Evolutionary conservation across 2,888 invertebrate genomes (phyloP).

Genomic region (Oegoconia quadripuncta): DNA sequence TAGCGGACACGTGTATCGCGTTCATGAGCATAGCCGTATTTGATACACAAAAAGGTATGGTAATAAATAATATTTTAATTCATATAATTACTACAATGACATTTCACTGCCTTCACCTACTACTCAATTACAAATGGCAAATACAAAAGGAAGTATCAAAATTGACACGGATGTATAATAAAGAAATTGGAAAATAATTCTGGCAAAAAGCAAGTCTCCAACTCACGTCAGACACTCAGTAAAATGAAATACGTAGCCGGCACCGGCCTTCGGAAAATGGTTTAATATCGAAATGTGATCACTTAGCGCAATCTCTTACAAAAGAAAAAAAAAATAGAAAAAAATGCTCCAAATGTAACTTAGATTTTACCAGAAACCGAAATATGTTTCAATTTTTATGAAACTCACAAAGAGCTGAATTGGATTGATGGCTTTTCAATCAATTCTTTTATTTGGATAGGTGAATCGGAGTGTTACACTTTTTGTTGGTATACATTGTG

Average conservation of each 20-base stretch:
- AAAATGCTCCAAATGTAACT: constrained; percentile 55
- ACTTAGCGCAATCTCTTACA: constrained; percentile 79
- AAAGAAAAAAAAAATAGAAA: constrained; percentile 68
- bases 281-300: constrained; percentile 80
- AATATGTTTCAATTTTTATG: constrained; percentile 69
- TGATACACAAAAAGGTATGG: too few species aligned
- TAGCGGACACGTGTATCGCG: too few species aligned
- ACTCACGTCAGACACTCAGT: constrained; percentile 77
- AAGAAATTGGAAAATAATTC: constrained; percentile 72
- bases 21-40: too few species aligned
- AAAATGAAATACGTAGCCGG: constrained; percentile 78
- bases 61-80: too few species aligned
- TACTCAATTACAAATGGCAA: too few species aligned
- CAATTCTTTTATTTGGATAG: constrained; percentile 41
- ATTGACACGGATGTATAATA: constrained; percentile 60
- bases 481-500: constrained; percentile 22
- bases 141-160: constrained; percentile 45
- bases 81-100: too few species aligned
- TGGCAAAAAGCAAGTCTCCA: constrained; percentile 72
- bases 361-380: constrained; percentile 69
- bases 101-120: too few species aligned
- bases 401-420: constrained; percentile 52
- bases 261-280: constrained; percentile 76
- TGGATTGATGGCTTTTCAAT: constrained; percentile 57
- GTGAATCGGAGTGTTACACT: constrained; percentile 26